Base-by-base conservation (phyloP, 2,113 vertebrate genomes). In the Passer domesticus region DNA sequence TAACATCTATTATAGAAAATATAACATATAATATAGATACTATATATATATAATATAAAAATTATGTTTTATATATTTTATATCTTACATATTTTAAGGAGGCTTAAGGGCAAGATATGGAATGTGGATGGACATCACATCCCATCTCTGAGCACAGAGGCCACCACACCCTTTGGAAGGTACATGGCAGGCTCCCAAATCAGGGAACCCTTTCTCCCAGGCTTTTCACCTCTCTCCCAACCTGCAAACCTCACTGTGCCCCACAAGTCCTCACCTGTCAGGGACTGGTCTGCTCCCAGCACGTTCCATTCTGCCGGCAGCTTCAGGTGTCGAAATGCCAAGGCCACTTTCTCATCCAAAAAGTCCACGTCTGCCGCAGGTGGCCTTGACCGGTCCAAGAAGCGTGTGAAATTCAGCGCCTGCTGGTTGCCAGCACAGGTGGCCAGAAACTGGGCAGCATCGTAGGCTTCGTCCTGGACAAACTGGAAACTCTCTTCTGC, bases 401-500 rank as follows among this genome's bases (percentile, higher is more conserved):
- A 98, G 17, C 99, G 96, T 3, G 98, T 98, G 83, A 98, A 98
- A 22, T 99, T 99, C 47, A 99, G 98, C 14, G 98, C 98, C 60
- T 98, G 98, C 22, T 98, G 97, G 69, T 98, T 98, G 31, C 99
- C 99, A 3, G 98, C 99, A 0, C 98, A 98, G 90, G 98, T 98
- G 82, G 99, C 99, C 97, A 99, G 96, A 92, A 99, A 99, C 95
- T 99, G 99, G 39, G 99, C 99, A 3, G 99, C 99, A 23, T 99
- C 99, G 0, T 99, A 99, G 9, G 98, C 99, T 97, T 99, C 98
- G 35, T 99, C 99, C 96, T 99, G 98, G 77, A 99, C 92, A 79
- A 99, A 99, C 93, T 95, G 96, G 95, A 99, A 99, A 93, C 92
- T 97, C 50, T 98, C 98, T 46, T 99, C 98, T 1, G 98, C 98